phyloP scores from a whole-genome alignment of 2,888 invertebrate genomes.

The Diabrotica balteata region DNA sequence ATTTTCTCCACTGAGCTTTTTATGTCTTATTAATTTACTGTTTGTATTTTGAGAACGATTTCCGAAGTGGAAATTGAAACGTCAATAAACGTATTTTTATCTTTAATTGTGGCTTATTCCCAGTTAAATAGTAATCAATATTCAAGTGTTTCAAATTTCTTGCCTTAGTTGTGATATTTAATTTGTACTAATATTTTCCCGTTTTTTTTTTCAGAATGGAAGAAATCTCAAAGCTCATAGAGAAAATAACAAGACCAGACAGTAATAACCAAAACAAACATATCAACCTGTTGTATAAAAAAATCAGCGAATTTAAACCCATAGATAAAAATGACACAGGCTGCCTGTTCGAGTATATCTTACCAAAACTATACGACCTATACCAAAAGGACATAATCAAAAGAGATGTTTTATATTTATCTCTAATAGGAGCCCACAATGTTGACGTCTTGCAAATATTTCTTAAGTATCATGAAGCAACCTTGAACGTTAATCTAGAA shows the following conservation, averaged over 20 bases:
- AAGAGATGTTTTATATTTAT: conserved; percentile 49
- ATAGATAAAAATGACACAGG: conserved; percentile 34
- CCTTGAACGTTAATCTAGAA: conserved; percentile 45
- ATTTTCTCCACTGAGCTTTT: no score
- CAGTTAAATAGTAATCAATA: no score
- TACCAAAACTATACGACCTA: conserved; percentile 46
- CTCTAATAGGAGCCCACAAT: conserved; percentile 47
- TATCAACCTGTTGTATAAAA: conserved; percentile 29
- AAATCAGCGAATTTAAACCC: conserved; percentile 27
- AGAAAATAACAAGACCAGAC: conserved; percentile 25
- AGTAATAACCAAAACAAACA: conserved; percentile 17
- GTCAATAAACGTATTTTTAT: no score
- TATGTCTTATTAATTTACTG: no score
- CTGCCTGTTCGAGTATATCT: conserved; percentile 39
- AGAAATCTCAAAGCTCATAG: conserved; percentile 31
- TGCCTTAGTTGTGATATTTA: no score
- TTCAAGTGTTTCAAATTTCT: no score
- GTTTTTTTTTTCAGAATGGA: conserved; percentile 28
- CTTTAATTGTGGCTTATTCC: no score
- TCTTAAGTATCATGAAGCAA: conserved; percentile 45
- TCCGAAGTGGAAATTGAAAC: no score
- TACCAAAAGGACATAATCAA: conserved; percentile 43
- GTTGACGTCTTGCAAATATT: conserved; percentile 43
- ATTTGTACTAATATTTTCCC: neutral
- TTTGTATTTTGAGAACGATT: no score